These are phyloP conservation scores for Rotaria magnacalcarata DNA, from an alignment of 2,888 invertebrate genomes.

Conservation along the genomic window DNA sequence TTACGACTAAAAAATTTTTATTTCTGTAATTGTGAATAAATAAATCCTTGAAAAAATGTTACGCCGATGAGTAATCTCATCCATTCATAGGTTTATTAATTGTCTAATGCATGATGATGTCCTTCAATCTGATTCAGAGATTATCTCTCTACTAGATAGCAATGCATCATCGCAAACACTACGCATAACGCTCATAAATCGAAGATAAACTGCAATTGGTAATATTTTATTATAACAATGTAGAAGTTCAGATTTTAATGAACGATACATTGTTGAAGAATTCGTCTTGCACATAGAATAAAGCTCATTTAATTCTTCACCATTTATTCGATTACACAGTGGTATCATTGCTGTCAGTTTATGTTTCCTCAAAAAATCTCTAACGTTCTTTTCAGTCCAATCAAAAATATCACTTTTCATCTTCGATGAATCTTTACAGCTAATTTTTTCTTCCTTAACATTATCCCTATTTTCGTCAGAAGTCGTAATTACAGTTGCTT, in stretches of 20 bases:
- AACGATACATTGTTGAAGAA: neutral
- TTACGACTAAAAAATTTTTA: no score
- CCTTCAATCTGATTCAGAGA: neutral
- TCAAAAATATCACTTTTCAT: neutral
- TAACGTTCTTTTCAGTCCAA: neutral
- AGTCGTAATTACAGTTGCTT: neutral
- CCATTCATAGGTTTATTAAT: neutral
- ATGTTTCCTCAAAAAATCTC: neutral
- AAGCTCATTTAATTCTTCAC: neutral
- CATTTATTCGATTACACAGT: slow-evolving; percentile 2
- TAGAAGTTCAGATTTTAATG: slow-evolving; percentile 4
- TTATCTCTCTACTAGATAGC: neutral
- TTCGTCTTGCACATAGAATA: neutral
- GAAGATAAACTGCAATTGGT: neutral
- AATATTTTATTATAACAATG: neutral
- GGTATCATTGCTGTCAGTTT: neutral
- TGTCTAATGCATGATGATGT: neutral
- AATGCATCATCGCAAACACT: neutral
- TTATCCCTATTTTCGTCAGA: neutral
- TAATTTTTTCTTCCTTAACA: neutral
- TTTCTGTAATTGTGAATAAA: no score
- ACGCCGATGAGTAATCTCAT: neutral
- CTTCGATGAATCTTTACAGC: neutral
- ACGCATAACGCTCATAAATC: neutral
- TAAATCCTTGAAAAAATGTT: no score